Percentiles rank a stretch among this genome's conserved stretches.
phyloP scores from a whole-genome alignment of 2,888 invertebrate species.

The Drosophila leonis region DNA sequence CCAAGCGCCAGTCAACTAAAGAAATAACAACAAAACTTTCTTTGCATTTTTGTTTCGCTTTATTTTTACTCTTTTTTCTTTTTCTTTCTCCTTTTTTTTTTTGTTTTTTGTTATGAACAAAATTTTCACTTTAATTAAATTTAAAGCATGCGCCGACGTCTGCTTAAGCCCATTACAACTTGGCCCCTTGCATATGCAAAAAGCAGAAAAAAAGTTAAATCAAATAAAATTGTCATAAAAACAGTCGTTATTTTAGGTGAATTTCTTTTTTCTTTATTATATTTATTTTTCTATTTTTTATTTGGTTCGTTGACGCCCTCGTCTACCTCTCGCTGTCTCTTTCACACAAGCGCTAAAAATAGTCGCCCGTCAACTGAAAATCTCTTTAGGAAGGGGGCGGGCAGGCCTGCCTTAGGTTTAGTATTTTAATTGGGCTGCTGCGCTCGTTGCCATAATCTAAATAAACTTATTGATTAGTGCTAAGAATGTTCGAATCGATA shows the following conservation, averaged over 20 bases:
- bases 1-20: constrained; percentile 49
- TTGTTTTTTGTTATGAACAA: constrained; percentile 47
- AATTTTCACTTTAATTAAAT: constrained; percentile 80
- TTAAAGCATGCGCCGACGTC: constrained; percentile 72
- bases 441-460: constrained; percentile 19
- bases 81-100: neutral
- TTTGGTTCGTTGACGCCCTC: constrained; percentile 31
- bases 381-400: constrained; percentile 1
- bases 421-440: constrained; percentile 38
- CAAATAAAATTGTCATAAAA: constrained; percentile 52
- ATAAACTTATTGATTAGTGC: constrained; percentile 50
- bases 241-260: constrained; percentile 42
- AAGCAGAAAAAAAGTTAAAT: constrained; percentile 36
- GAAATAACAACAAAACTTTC: constrained; percentile 67
- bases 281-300: constrained; percentile 19
- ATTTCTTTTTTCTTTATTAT: constrained; percentile 31
- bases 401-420: neutral
- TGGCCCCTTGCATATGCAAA: constrained; percentile 74
- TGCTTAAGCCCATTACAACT: constrained; percentile 51
- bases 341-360: constrained; percentile 45
- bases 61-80: constrained; percentile 6
- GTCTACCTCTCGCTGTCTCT: constrained; percentile 5
- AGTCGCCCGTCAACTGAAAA: constrained; percentile 34
- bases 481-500: constrained; percentile 30
- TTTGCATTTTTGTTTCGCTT: constrained; percentile 60